These are phyloP conservation scores for Coreoperca whiteheadi DNA, from an alignment of 2,113 vertebrate species.

Conservation along the genomic window DNA sequence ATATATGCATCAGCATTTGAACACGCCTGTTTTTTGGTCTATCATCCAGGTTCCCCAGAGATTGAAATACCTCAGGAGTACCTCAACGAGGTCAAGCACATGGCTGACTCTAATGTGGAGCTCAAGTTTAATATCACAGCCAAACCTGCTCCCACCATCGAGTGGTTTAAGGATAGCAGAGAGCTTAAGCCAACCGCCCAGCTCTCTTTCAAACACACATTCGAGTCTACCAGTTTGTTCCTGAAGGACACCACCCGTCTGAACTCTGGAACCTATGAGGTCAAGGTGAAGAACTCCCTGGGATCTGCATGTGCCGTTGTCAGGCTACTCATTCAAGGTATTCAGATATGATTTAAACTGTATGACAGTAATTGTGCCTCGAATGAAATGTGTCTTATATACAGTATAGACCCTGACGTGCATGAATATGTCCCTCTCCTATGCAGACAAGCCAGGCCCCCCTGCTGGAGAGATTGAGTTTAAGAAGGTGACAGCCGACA, in stretches of 20 bases:
- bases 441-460: slow-evolving; percentile 94
- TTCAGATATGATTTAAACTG: background rate
- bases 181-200: slow-evolving; percentile 89
- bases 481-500: slow-evolving; percentile 95
- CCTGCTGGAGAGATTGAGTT: slow-evolving; percentile 94
- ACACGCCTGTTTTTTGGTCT: background rate
- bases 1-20: background rate
- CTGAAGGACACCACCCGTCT: slow-evolving; percentile 92
- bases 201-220: slow-evolving; percentile 89
- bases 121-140: slow-evolving; percentile 94
- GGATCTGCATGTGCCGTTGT: slow-evolving; percentile 90
- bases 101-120: slow-evolving; percentile 89
- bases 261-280: slow-evolving; percentile 93
- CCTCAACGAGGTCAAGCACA: slow-evolving; percentile 92
- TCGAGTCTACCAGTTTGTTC: slow-evolving; percentile 89
- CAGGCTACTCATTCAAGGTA: slow-evolving; percentile 96
- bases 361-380: background rate
- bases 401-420: background rate
- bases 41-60: slow-evolving; percentile 90
- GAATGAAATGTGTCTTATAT: background rate
- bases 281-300: slow-evolving; percentile 96
- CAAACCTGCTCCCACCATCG: slow-evolving; percentile 95
- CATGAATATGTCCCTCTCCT: background rate
- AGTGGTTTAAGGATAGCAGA: slow-evolving; percentile 95
- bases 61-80: slow-evolving; percentile 95